Percentiles rank a stretch among this genome's conserved stretches.
Conservation (phyloP, 2,113 vertebrate genomes). For the Ornithorhynchus anatinus region DNA sequence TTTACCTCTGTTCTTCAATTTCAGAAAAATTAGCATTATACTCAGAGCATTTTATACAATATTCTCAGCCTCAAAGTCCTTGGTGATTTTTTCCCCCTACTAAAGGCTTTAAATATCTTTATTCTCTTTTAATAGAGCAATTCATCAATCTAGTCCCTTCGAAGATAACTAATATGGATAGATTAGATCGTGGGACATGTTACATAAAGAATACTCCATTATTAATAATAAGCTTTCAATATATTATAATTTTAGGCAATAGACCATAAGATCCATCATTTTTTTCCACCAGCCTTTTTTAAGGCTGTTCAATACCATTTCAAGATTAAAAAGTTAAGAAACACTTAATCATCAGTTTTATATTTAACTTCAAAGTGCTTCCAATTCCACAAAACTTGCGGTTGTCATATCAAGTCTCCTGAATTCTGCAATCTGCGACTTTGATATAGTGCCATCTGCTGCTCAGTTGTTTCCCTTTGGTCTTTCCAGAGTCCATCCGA, state of each 20-base stretch:
- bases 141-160: constrained; percentile 61
- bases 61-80: constrained; percentile 21
- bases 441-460: constrained; percentile 42
- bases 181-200: constrained; percentile 35
- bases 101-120: constrained; percentile 64
- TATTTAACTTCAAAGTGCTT: not conserved
- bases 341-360: constrained; percentile 50
- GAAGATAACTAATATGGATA: constrained; percentile 69
- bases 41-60: not conserved
- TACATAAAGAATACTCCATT: constrained; percentile 48
- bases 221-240: constrained; percentile 52
- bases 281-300: constrained; percentile 55
- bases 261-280: constrained; percentile 46
- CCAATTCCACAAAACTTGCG: not conserved
- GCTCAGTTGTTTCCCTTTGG: no score
- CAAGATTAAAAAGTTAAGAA: constrained; percentile 58
- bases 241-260: constrained; percentile 36
- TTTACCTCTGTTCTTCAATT: accelerated
- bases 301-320: constrained; percentile 52
- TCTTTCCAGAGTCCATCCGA: no score
- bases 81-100: constrained; percentile 20
- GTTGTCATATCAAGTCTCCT: not conserved
- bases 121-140: constrained; percentile 65
- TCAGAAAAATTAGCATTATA: constrained; percentile 18
- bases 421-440: not conserved